Conservation (phyloP, 2,797 vertebrate genomes). For the Scarus forsteni region DNA sequence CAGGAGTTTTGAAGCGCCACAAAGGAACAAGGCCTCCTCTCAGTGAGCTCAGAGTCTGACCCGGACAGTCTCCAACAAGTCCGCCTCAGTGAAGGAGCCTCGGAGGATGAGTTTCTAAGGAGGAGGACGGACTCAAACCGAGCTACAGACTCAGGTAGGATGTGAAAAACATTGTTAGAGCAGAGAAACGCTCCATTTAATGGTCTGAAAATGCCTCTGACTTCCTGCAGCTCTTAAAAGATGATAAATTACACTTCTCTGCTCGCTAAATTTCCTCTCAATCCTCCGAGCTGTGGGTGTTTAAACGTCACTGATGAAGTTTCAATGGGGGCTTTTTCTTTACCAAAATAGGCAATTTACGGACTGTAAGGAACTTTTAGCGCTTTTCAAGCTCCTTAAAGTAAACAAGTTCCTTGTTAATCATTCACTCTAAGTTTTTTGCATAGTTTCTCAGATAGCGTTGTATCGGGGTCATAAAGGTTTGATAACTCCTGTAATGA, state of each 20-base stretch:
- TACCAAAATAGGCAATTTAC: slow-evolving; percentile 10
- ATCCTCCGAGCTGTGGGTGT: slow-evolving; percentile 44
- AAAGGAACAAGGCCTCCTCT: slow-evolving; percentile 7
- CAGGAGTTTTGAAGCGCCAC: slow-evolving; percentile 15
- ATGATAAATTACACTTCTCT: slow-evolving; percentile 36
- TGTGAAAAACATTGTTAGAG: not conserved
- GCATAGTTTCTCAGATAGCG: not conserved
- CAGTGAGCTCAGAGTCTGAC: not conserved
- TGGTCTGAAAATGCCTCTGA: slow-evolving; percentile 35
- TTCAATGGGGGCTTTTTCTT: slow-evolving; percentile 21
- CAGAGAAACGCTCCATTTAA: not conserved
- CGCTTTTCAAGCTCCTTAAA: not conserved
- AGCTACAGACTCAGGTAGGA: slow-evolving; percentile 52
- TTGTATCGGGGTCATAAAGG: not conserved
- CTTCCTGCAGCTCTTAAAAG: slow-evolving; percentile 44
- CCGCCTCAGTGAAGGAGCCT: slow-evolving; percentile 16
- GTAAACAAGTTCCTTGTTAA: slow-evolving; percentile 1
- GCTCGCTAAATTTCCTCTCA: slow-evolving; percentile 21
- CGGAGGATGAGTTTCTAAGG: slow-evolving; percentile 38
- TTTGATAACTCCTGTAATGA: not conserved
- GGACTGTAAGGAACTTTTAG: slow-evolving; percentile 7
- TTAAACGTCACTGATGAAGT: slow-evolving; percentile 51
- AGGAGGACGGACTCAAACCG: not conserved
- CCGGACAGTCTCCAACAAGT: not conserved
- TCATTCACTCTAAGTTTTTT: not conserved